Conservation (phyloP, 1,140 invertebrate genomes). For the Bombus difficillimus region DNA sequence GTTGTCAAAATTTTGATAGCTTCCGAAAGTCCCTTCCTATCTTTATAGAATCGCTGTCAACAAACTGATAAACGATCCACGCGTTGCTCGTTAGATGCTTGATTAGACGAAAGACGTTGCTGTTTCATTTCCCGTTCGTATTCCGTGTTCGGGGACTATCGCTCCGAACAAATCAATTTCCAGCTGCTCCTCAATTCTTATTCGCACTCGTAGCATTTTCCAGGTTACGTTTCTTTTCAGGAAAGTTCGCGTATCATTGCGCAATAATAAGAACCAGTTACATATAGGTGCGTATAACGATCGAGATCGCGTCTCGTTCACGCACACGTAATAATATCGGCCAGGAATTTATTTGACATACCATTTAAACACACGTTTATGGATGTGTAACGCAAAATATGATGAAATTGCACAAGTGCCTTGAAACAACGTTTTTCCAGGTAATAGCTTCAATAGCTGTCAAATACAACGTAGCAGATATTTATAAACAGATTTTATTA, state of each 20-base stretch:
- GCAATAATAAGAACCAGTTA: not conserved
- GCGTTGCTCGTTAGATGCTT: not conserved
- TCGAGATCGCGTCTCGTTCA: too few relatives aligned
- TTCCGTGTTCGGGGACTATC: not conserved
- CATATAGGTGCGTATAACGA: too few relatives aligned
- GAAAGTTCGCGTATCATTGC: not conserved
- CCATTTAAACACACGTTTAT: too few relatives aligned
- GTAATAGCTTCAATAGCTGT: too few relatives aligned
- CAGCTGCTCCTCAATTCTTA: not conserved
- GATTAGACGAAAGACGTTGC: not conserved
- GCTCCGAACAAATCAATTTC: not conserved
- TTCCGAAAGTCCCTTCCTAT: not conserved
- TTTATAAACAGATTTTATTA: too few relatives aligned
- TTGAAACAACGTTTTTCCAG: too few relatives aligned
- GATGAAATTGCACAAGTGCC: too few relatives aligned
- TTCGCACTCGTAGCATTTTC: not conserved
- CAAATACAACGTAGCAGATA: too few relatives aligned
- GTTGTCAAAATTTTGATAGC: not conserved
- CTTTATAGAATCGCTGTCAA: conserved; percentile 7
- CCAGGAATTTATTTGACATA: too few relatives aligned
- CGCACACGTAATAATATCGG: too few relatives aligned
- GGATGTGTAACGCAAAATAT: too few relatives aligned
- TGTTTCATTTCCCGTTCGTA: not conserved
- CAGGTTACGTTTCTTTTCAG: not conserved
- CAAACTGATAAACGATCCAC: not conserved